Conservation (phyloP, 2,113 vertebrate species). For the Pterophyllum scalare region DNA sequence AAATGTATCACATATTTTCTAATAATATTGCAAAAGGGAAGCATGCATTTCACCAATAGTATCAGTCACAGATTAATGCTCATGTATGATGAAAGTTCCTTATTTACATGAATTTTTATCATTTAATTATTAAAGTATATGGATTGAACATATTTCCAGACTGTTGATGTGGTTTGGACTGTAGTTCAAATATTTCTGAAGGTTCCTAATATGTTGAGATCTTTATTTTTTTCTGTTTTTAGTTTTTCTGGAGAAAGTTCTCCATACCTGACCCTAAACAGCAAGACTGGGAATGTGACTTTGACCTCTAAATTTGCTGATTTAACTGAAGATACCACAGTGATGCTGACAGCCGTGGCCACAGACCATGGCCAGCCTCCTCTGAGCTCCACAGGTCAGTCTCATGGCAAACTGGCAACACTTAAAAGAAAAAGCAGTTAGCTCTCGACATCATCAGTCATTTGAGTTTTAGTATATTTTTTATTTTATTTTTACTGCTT, state of each 20-base stretch:
- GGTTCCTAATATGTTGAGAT: background rate
- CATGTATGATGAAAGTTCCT: no score
- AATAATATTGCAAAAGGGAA: background rate
- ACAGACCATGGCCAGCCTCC: conserved; percentile 79
- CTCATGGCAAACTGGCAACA: background rate
- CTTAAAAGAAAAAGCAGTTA: no score
- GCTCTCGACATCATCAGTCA: background rate
- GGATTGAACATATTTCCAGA: background rate
- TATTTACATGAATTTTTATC: background rate
- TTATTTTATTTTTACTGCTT: background rate
- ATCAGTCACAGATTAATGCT: no score
- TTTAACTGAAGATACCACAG: conserved; percentile 65
- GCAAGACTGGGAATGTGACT: conserved; percentile 76
- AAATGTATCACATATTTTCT: no score
- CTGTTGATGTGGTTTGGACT: background rate
- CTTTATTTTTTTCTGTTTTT: background rate
- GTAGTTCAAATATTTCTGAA: background rate
- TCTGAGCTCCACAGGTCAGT: conserved; percentile 76
- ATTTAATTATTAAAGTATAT: background rate
- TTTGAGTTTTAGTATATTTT: background rate
- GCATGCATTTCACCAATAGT: background rate
- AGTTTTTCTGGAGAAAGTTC: conserved; percentile 76
- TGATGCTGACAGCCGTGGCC: conserved; percentile 74
- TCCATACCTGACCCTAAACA: conserved; percentile 75
- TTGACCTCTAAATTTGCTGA: conserved; percentile 69